Base-by-base conservation (phyloP, 2,113 vertebrate species). In the Delphinapterus leucas region DNA sequence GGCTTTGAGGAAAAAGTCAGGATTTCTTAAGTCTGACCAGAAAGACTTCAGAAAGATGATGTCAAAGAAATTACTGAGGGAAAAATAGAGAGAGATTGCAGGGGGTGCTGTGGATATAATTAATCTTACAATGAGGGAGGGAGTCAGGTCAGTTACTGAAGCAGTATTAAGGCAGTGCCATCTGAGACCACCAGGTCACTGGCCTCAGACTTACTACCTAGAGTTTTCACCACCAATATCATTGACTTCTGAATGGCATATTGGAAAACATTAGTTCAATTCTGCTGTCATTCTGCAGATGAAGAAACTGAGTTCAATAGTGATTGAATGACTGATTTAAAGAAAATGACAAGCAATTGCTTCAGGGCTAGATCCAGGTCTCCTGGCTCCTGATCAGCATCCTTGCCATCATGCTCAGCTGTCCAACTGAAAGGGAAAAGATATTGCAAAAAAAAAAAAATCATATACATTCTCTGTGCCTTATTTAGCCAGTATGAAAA, bases 231-330 rank as follows among this genome's bases (percentile, higher is more conserved):
- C 65, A 80, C 33, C 21, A 55, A 77, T 79, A 94, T 83, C 23
- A 80, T n/a, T 93, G 58, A 90, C 44, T 86, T 88, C 26, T 33
- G 41, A 93, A 58, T 88, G 58, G 44, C 11, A 25, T 36, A 86
- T 0, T 92, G 86, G 68, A 55, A 85, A 91, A 31, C 21, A 63
- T 71, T 44, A 90, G 65, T 81, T 20, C n/a, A 79, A 33, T 74
- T 90, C 67, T 79, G 21, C 67, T 82, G 18, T 49, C 70, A 63
- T 89, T 67, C 77, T 86, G 15, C 12, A 53, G 60, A 58, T 77
- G 61, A 91, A 92, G 38, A 96, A 70, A 93, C 38, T 38, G 86
- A 88, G 28, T 61, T 95, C 63, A 91, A 36, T 38, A 63, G 90
- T 61, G 26, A 36, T 60, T 77, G 31, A 63, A 25, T 81, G 71